A percentile compares a stretch with the other conserved stretches of the same genome.
Evolutionary conservation across 2,797 vertebrate genomes (phyloP).

Genomic region (Chloroceryle inda): DNA sequence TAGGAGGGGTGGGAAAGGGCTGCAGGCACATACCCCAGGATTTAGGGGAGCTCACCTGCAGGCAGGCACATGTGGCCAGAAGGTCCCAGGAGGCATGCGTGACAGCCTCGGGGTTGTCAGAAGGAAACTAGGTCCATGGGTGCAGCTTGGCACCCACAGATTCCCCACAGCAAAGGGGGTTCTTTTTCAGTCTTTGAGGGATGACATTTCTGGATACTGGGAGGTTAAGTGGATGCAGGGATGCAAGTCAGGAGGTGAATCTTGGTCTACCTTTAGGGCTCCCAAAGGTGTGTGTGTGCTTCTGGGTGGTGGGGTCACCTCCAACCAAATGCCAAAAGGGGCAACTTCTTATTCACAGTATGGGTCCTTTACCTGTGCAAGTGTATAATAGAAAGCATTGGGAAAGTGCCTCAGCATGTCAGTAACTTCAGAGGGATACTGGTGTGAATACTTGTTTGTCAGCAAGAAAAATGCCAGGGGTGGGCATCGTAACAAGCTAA

Average conservation of each 20-base stretch:
- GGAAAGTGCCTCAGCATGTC: not conserved
- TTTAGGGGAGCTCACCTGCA: not conserved
- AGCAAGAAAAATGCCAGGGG: not conserved
- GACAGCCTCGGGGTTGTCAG: not conserved
- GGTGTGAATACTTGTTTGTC: not conserved
- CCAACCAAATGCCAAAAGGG: not conserved
- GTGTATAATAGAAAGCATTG: not conserved
- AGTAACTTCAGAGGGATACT: not conserved
- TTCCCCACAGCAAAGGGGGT: not conserved
- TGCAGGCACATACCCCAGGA: not conserved
- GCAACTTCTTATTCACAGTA: not conserved
- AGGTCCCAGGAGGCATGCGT: not conserved
- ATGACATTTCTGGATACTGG: not conserved
- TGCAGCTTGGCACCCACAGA: not conserved
- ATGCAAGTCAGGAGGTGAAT: not conserved
- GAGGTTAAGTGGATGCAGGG: not conserved
- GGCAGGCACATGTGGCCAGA: not conserved
- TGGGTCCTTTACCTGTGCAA: not conserved
- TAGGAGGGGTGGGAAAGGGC: not conserved
- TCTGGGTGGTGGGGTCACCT: not conserved
- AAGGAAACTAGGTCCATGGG: not conserved
- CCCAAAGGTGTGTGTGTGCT: not conserved
- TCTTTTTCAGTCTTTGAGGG: not conserved
- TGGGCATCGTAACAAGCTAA: not conserved
- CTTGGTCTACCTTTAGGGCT: not conserved